Base-by-base conservation (phyloP, 2,797 vertebrate species). In the Myotis daubentonii region DNA sequence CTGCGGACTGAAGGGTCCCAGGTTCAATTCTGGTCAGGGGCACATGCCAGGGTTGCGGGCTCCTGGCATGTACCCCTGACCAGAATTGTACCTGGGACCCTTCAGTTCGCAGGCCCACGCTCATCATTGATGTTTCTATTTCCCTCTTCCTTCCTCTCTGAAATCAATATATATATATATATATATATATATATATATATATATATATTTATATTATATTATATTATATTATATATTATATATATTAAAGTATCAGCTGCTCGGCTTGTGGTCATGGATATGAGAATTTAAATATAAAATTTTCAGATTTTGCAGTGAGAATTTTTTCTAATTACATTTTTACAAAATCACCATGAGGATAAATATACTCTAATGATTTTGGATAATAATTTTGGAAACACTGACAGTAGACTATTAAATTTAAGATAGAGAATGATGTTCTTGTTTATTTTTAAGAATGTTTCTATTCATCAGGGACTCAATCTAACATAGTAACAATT, bases 251-350 rank as follows among this genome's bases (percentile, higher is more conserved):
- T 44, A 9, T 83, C 38, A 70, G 6, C 16, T 49, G 65, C 38
- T 72, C 60, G 23, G 17, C 10, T 82, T n/a, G 16, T 75, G 70
- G 47, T 16, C 10, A 36, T 72, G 47, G 38, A 44, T 38, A 38
- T 38, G 70, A 79, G 36, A 85, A 66, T 41, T 60, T 65, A 80
- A 47, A 11, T 41, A 60, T 55, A 44, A 6, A 49, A n/a, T 38
- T 89, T 95, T 80, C 81, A 91, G 71, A 82, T 78, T 86, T 92
- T 38, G 81, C 53, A 19, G 13, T 84, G 36, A 72, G 6, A 87
- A 49, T 90, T 36, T 65, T 22, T 68, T 89, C 38, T 94, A 17
- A 62, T 47, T 86, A 70, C 30, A 89, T 80, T 33, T 87, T 91
- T 72, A 38, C 55, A 88, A 94, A 72, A 66, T 88, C 17, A 20